Evolutionary conservation across 2,888 invertebrate genomes (phyloP).

Genomic region (Aleiodes leptofemur): DNA sequence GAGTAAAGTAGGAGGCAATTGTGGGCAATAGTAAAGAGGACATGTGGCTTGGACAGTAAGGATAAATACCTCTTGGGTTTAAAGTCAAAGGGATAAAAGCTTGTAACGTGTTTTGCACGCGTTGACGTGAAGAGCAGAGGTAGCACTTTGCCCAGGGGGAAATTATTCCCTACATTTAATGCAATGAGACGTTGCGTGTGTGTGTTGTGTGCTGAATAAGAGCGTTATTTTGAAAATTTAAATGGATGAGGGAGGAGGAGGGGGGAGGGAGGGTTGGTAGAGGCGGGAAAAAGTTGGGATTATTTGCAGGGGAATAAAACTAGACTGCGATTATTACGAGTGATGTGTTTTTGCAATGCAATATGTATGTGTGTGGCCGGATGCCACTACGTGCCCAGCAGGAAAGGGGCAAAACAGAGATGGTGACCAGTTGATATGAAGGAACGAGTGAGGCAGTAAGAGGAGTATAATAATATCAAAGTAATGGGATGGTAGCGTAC

Average conservation of each 20-base stretch:
- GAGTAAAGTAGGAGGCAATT: background rate
- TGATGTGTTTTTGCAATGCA: constrained; percentile 56
- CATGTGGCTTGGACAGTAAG: constrained; percentile 16
- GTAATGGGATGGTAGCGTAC: constrained; percentile 64
- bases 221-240: background rate
- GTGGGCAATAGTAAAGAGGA: constrained; percentile 17
- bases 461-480: constrained; percentile 68
- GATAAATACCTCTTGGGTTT: background rate
- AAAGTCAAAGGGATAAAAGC: background rate
- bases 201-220: background rate
- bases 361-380: constrained; percentile 56
- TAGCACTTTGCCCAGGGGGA: constrained; percentile 28
- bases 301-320: background rate
- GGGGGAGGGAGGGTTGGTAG: background rate
- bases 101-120: constrained; percentile 28
- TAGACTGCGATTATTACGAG: constrained; percentile 53
- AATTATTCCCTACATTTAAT: constrained; percentile 20
- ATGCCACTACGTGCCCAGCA: constrained; percentile 49
- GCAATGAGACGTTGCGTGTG: constrained; percentile 8
- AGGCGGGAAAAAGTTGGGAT: background rate
- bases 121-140: constrained; percentile 28
- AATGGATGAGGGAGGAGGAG: background rate
- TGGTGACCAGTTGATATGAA: constrained; percentile 59
- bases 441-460: constrained; percentile 45
- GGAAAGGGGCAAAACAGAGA: constrained; percentile 61